A percentile compares a stretch with the other conserved stretches of the same genome.
These are phyloP conservation scores for Oncorhynchus keta DNA, from an alignment of 2,113 vertebrate species.

Conservation along the genomic window DNA sequence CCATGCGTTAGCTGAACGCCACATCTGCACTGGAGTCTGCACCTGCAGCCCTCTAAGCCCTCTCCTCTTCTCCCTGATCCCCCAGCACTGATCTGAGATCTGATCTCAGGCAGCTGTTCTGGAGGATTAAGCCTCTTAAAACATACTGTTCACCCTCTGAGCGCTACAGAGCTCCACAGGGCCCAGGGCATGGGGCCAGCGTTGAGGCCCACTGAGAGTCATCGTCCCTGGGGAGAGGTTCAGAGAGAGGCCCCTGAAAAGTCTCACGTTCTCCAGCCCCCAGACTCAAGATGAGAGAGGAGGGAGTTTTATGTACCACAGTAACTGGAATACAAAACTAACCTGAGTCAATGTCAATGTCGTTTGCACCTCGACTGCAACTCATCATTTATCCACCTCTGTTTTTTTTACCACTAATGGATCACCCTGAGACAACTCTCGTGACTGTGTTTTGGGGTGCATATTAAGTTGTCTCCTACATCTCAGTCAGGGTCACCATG, in stretches of 20 bases:
- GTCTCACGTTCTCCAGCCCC: conserved; percentile 27
- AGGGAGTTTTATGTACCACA: neutral
- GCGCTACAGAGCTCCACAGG: conserved; percentile 42
- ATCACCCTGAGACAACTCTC: too few relatives aligned
- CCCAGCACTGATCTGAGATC: conserved; percentile 47
- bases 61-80: conserved; percentile 26
- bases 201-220: conserved; percentile 40
- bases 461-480: too few relatives aligned
- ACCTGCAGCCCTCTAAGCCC: conserved; percentile 51
- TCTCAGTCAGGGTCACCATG: too few relatives aligned
- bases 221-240: conserved; percentile 47
- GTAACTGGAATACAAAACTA: too few relatives aligned
- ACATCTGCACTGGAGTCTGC: conserved; percentile 47
- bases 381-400: too few relatives aligned
- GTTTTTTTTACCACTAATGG: too few relatives aligned
- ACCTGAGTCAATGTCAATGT: too few relatives aligned
- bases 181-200: conserved; percentile 45
- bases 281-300: neutral
- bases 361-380: too few relatives aligned
- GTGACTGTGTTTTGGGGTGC: too few relatives aligned
- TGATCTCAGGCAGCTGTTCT: conserved; percentile 75
- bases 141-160: conserved; percentile 56
- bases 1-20: conserved; percentile 19
- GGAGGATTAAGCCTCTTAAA: conserved; percentile 74
- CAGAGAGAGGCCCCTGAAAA: conserved; percentile 41